Percentiles rank a stretch among this genome's conserved stretches.
Conservation (phyloP, 2,113 vertebrate species). For the Serilophus lunatus region DNA sequence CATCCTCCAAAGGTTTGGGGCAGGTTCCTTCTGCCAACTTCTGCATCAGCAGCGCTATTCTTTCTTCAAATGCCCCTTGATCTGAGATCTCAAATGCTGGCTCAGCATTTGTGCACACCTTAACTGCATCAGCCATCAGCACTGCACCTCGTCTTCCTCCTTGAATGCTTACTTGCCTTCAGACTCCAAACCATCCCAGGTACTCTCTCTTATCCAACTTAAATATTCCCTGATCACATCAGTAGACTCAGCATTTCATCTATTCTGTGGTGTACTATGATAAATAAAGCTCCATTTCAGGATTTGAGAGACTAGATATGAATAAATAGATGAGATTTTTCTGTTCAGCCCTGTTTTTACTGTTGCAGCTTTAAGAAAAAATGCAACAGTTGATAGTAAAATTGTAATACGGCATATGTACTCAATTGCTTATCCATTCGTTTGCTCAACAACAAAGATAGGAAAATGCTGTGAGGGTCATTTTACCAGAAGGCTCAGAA, state of each 20-base stretch:
- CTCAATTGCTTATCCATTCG: neutral
- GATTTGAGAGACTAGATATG: neutral
- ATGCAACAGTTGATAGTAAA: neutral
- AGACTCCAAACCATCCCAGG: accelerated
- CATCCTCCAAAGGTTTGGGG: too few relatives aligned
- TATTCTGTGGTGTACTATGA: neutral
- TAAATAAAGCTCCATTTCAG: neutral
- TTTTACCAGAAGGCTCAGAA: constrained; percentile 6
- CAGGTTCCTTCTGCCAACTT: neutral
- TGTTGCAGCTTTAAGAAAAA: neutral
- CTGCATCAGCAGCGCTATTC: neutral
- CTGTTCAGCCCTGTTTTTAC: neutral
- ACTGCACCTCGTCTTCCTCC: neutral
- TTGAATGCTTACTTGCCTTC: neutral
- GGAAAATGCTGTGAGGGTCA: neutral
- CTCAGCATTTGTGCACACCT: neutral
- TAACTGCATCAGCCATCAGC: neutral
- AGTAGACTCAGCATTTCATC: neutral
- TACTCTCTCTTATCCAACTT: neutral
- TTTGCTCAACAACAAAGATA: neutral
- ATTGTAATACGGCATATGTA: neutral
- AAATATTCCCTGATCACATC: neutral
- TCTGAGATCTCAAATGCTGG: neutral
- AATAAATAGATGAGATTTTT: neutral
- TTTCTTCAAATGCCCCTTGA: neutral